Evolutionary conservation across 2,113 vertebrate genomes (phyloP).

Genomic region (Oryzias melastigma): DNA sequence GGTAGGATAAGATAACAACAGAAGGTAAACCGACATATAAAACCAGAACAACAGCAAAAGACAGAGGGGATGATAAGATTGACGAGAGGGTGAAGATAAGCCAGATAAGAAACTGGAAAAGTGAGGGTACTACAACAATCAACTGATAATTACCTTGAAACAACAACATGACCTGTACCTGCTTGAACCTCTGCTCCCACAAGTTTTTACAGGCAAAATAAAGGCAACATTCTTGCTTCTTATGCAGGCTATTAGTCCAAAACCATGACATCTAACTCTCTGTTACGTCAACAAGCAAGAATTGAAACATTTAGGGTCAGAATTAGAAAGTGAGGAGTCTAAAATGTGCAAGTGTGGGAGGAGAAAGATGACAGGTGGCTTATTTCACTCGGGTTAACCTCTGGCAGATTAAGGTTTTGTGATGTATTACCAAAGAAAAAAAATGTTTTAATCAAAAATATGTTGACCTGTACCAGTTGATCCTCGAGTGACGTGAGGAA

Average conservation of each 20-base stretch:
- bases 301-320: constrained; percentile 52
- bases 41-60: constrained; percentile 18
- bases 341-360: constrained; percentile 36
- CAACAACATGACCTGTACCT: constrained; percentile 20
- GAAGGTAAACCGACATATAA: constrained; percentile 12
- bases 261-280: constrained; percentile 53
- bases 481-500: too few relatives aligned
- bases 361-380: too few relatives aligned
- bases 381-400: too few relatives aligned
- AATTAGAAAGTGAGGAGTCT: constrained; percentile 39
- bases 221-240: constrained; percentile 60
- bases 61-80: constrained; percentile 8
- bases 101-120: neutral
- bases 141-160: constrained; percentile 15
- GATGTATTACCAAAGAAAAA: too few relatives aligned
- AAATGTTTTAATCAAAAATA: too few relatives aligned
- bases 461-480: too few relatives aligned
- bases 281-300: constrained; percentile 39
- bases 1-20: constrained; percentile 14
- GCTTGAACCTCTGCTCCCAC: constrained; percentile 25
- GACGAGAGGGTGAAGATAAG: constrained; percentile 20
- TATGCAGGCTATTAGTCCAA: constrained; percentile 47
- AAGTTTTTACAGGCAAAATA: constrained; percentile 55
- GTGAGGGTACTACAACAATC: constrained; percentile 1
- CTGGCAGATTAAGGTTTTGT: too few relatives aligned